Evolutionary conservation across 2,888 invertebrate species (phyloP), one percentile per base, ranked within the genome.

Genomic region (Proisotoma minuta): DNA sequence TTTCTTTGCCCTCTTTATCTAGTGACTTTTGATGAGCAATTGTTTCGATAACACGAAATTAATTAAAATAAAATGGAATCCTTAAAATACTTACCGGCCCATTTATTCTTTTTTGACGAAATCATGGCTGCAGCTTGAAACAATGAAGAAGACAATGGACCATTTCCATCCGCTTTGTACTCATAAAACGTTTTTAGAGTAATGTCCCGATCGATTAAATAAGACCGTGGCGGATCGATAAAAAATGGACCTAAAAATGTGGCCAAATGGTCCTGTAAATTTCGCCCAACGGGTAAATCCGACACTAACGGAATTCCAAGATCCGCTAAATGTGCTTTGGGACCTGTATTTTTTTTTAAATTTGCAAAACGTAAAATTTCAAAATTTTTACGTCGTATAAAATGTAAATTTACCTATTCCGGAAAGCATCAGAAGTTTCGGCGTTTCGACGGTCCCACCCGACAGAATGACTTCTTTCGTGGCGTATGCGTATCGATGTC

Each of bases 81-180:
- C 12, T 34, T 34, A 34, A n/a, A n/a, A n/a, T n/a, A n/a, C n/a
- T n/a, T 59, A 24, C 61, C 62, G 0, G 57, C 40, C 1, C 29
- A 23, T 34, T 68, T 68, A 1, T 62, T 57, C n/a, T 57, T 28
- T 18, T 65, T 62, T 10, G 68, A 68, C 12, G 63, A 63, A 52
- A 68, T 64, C 56, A 68, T 57, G 2, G 63, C 68, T 8, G 68
- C 68, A 1, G 59, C 68, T 56, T 68, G 68, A 34, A 66, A 68
- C 15, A 66, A 52, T 8, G 63, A 66, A 12, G 50, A 56, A 15
- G 64, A 60, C 22, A 69, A 47, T 3, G 62, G 63, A 8, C 68
- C 68, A 47, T 62, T 63, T 34, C 65, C 65, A 26, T 65, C 65
- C 1, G 63, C 57, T 62, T 68, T 68, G 53, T 66, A 68, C 61